Conservation (phyloP, 2,113 vertebrate species). For the Seriola aureovittata region DNA sequence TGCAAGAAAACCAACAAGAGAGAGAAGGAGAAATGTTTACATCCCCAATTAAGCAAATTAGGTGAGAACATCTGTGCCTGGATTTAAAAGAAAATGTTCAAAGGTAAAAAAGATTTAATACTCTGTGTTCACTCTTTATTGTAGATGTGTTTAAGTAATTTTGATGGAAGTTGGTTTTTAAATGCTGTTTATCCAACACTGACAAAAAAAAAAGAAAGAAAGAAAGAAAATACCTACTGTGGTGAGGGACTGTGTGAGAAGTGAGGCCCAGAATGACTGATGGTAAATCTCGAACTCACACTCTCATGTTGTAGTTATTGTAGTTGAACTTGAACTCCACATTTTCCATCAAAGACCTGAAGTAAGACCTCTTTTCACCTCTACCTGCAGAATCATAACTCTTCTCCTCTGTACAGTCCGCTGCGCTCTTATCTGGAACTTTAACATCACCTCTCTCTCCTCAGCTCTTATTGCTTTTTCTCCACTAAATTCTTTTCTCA, state of each 20-base stretch:
- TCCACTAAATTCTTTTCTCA: background rate
- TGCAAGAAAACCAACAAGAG: too few species aligned
- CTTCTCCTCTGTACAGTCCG: background rate
- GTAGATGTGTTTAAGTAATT: too few species aligned
- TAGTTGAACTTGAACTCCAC: background rate
- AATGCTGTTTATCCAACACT: background rate
- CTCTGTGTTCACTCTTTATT: too few species aligned
- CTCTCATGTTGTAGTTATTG: background rate
- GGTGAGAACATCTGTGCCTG: too few species aligned
- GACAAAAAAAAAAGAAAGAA: too few species aligned
- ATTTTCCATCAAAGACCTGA: constrained; percentile 13
- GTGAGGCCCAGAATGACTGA: background rate
- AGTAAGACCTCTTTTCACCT: background rate
- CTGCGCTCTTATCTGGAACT: background rate
- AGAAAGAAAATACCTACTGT: background rate
- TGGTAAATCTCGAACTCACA: background rate
- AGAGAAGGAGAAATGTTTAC: too few species aligned
- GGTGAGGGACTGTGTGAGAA: too few species aligned
- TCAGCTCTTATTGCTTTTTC: background rate
- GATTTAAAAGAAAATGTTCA: too few species aligned
- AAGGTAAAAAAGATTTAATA: too few species aligned
- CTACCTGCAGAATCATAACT: background rate
- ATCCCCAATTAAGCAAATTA: too few species aligned
- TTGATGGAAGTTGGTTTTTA: too few species aligned
- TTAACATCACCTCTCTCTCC: background rate